These are phyloP conservation scores for Chiloscyllium plagiosum DNA, from an alignment of 2,113 vertebrate species.

Conservation along the genomic window DNA sequence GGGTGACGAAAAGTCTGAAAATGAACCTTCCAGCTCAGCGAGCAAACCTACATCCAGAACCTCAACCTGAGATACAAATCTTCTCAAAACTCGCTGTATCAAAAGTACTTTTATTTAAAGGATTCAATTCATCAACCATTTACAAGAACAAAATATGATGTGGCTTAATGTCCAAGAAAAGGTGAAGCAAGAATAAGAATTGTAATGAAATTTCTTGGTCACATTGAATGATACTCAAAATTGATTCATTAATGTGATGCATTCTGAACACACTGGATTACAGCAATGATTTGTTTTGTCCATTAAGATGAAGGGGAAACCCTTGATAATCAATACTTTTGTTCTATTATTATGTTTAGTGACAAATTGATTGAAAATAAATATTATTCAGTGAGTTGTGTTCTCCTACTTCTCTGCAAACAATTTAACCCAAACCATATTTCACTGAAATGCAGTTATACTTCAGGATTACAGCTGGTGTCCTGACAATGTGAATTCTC, in stretches of 20 bases:
- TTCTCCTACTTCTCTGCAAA: background rate
- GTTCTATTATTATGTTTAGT: background rate
- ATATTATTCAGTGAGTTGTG: background rate
- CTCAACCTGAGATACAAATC: too few species aligned
- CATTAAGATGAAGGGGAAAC: slow-evolving; percentile 18
- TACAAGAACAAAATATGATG: background rate
- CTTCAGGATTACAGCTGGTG: background rate
- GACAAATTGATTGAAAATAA: slow-evolving; percentile 11
- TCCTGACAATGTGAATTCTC: background rate
- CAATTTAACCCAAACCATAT: background rate
- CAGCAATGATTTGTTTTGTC: background rate
- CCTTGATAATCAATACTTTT: slow-evolving; percentile 1
- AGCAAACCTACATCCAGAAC: too few species aligned
- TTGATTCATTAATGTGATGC: background rate
- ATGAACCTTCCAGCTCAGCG: too few species aligned
- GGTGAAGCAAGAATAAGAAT: background rate
- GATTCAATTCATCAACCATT: background rate
- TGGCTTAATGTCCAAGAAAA: background rate
- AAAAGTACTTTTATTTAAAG: background rate
- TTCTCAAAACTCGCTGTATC: too few species aligned
- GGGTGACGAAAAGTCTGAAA: too few species aligned
- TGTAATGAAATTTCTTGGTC: background rate
- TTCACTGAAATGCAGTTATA: background rate
- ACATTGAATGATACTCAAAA: background rate
- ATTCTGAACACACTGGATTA: background rate